phyloP scores from a whole-genome alignment of 2,888 invertebrate species.

The Platypus cylindrus region DNA sequence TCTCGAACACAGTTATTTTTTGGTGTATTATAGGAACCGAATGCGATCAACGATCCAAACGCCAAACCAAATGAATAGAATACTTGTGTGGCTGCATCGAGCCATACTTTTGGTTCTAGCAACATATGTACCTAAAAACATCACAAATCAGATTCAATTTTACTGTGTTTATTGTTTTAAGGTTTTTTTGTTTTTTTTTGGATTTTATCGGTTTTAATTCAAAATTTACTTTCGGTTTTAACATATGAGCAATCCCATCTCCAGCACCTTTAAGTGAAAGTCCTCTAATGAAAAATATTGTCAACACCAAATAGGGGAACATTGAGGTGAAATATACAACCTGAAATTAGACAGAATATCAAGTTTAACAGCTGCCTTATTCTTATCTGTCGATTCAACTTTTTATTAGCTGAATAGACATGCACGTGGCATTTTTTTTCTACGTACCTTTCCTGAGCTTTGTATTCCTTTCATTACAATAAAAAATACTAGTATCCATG shows the following conservation, averaged over 20 bases:
- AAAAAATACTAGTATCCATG: constrained; percentile 86
- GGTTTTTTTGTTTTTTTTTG: not conserved
- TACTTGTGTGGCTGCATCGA: constrained; percentile 93
- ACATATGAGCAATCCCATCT: constrained; percentile 80
- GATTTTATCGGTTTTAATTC: not conserved
- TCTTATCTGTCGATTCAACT: not conserved
- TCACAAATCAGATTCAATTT: too few species aligned
- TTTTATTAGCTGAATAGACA: not conserved
- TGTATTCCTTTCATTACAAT: constrained; percentile 96
- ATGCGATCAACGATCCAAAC: constrained; percentile 90
- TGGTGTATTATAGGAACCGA: constrained; percentile 89
- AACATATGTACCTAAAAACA: constrained; percentile 64
- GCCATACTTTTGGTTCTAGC: constrained; percentile 80
- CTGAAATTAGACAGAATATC: constrained; percentile 36
- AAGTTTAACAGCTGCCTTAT: not conserved
- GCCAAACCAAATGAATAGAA: constrained; percentile 93
- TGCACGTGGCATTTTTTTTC: not conserved
- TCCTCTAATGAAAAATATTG: constrained; percentile 87
- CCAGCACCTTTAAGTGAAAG: constrained; percentile 78
- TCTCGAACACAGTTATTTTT: constrained; percentile 92
- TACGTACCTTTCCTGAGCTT: constrained; percentile 77
- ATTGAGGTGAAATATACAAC: constrained; percentile 92
- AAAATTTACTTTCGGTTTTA: constrained; percentile 69
- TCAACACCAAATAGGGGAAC: constrained; percentile 87
- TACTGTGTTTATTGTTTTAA: too few species aligned